Base-by-base conservation (phyloP, 2,888 invertebrate species). In the Dolichopus griseipennis region DNA sequence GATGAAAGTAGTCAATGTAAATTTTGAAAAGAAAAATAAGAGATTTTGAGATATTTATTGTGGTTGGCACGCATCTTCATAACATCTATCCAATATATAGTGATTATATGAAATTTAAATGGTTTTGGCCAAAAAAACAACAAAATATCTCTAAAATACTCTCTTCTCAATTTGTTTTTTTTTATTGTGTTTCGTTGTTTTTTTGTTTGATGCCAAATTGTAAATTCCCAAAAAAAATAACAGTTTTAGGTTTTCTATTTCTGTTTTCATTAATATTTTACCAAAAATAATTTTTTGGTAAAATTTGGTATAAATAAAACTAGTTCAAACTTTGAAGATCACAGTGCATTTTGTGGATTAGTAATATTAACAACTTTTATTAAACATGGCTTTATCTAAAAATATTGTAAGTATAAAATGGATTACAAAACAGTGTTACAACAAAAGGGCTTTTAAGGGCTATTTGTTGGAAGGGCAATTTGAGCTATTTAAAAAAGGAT, bases 221-320 rank as follows among this genome's bases (percentile, higher is more conserved):
- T 52, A 52, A 52, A 4, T 52, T 52, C 15, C 18, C 18, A 52
- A 52, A 52, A 52, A 52, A 27, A 2, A 27, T 27, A 27, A 27
- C 27, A 27, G 27, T 52, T 15, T 52, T 12, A 2, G 18, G 9
- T 52, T 52, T 18, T 52, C 15, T 52, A 18, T 52, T 52, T 52
- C 15, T n/a, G 9, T 52, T 52, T 52, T 52, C 15, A 12, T 37
- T 7, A 1, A 27, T 4, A 12, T 37, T 8, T 37, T 37, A 37
- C 37, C 37, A 27, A 27, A 27, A 27, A 27, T 27, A 5, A 6
- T 41, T 41, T 41, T 41, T 41, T 41, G 18, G 1, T 18, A 18
- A 52, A 52, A 52, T 52, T 52, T 52, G 52, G 52, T 52, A 52
- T 52, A 52, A 52, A 52, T 52, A 52, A 52, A 52, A 52, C 18